A percentile compares a stretch with the other conserved stretches of the same genome.
phyloP scores from a whole-genome alignment of 2,888 invertebrate species.

The Erebia aethiops region DNA sequence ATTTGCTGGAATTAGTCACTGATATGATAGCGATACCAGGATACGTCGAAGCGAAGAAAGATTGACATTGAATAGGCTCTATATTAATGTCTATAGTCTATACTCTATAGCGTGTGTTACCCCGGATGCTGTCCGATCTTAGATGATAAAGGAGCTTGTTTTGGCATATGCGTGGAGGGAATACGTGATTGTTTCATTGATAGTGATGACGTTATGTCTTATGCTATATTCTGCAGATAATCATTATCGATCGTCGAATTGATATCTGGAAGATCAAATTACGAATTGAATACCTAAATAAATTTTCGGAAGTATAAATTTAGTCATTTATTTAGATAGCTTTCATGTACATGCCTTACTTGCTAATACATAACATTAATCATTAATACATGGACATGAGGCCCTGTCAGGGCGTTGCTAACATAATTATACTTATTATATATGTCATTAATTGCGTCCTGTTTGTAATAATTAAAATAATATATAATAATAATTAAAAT shows the following conservation, averaged over 20 bases:
- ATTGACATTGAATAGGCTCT: constrained; percentile 42
- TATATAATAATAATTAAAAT: too few species aligned
- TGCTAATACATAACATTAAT: too few species aligned
- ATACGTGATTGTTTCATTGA: constrained; percentile 6
- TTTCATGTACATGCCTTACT: too few species aligned
- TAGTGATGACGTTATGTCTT: background rate
- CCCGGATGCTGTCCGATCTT: constrained; percentile 28
- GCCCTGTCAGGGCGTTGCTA: too few species aligned
- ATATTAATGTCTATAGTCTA: constrained; percentile 34
- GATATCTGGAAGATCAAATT: background rate
- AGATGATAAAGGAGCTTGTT: constrained; percentile 29
- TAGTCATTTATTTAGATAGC: too few species aligned
- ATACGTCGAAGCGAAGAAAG: constrained; percentile 36
- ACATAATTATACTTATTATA: too few species aligned
- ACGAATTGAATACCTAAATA: background rate
- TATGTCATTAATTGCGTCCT: too few species aligned
- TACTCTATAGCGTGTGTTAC: constrained; percentile 2
- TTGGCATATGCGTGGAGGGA: constrained; percentile 14
- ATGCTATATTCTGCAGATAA: background rate
- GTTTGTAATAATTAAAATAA: too few species aligned
- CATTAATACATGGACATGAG: too few species aligned
- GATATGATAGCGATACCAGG: constrained; percentile 15
- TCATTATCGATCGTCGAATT: background rate
- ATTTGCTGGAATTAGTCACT: constrained; percentile 4
- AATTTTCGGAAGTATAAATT: too few species aligned